phyloP scores from a whole-genome alignment of 2,113 vertebrate genomes.

The Istiophorus platypterus region DNA sequence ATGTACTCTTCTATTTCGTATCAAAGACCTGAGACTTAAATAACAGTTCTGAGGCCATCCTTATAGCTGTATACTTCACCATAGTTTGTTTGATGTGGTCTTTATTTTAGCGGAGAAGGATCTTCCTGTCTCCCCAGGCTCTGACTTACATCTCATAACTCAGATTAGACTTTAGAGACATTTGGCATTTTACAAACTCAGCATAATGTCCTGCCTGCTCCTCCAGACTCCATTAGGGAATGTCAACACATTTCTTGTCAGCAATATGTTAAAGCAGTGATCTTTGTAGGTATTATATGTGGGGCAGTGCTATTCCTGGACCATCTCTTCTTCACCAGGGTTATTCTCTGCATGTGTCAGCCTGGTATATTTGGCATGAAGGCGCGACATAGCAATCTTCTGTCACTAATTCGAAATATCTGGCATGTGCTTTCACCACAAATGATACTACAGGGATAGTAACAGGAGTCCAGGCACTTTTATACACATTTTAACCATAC shows the following conservation, averaged over 20 bases:
- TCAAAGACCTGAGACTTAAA: slow-evolving; percentile 42
- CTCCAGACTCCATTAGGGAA: slow-evolving; percentile 64
- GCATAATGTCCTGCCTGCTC: slow-evolving; percentile 66
- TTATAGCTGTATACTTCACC: slow-evolving; percentile 62
- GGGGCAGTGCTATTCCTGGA: slow-evolving; percentile 41
- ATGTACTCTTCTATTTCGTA: slow-evolving; percentile 13
- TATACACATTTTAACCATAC: slow-evolving; percentile 51
- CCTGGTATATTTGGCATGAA: slow-evolving; percentile 37
- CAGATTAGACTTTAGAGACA: slow-evolving; percentile 60
- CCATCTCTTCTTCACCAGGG: slow-evolving; percentile 27
- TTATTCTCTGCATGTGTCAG: slow-evolving; percentile 43
- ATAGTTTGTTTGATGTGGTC: slow-evolving; percentile 67
- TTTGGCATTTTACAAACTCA: slow-evolving; percentile 75
- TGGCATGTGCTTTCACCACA: slow-evolving; percentile 22
- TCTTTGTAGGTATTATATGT: slow-evolving; percentile 37
- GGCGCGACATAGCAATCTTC: slow-evolving; percentile 2
- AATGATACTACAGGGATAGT: slow-evolving; percentile 30
- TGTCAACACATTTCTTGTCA: slow-evolving; percentile 64
- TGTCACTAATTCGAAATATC: slow-evolving; percentile 48
- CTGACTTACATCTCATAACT: slow-evolving; percentile 73
- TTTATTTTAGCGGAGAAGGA: slow-evolving; percentile 51
- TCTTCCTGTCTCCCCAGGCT: slow-evolving; percentile 62
- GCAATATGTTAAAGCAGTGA: slow-evolving; percentile 65
- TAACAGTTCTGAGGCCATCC: slow-evolving; percentile 35
- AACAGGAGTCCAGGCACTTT: slow-evolving; percentile 48